Evolutionary conservation across 2,113 vertebrate species (phyloP).

Genomic region (Tapirus terrestris): DNA sequence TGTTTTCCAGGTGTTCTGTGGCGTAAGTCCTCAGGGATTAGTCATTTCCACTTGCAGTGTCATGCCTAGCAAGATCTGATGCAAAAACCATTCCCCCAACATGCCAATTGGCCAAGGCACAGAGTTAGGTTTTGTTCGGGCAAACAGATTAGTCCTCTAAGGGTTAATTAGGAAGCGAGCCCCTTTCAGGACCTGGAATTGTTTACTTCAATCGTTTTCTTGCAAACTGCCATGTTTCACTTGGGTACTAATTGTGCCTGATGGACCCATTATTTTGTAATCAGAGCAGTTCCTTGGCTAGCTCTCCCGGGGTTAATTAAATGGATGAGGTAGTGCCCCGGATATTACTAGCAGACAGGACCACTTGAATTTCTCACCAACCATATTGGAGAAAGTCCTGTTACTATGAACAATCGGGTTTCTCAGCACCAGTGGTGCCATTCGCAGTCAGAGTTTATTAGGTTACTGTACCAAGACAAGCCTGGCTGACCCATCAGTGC

Average conservation of each 20-base stretch:
- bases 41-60: conserved; percentile 28
- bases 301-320: conserved; percentile 94
- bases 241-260: conserved; percentile 93
- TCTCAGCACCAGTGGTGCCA: conserved; percentile 64
- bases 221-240: conserved; percentile 89
- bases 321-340: conserved; percentile 84
- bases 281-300: conserved; percentile 84
- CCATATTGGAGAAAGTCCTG: conserved; percentile 58
- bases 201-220: conserved; percentile 93
- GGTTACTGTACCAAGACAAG: conserved; percentile 73
- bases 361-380: conserved; percentile 76
- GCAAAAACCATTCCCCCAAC: conserved; percentile 46
- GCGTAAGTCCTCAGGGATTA: not conserved
- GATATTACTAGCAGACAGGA: conserved; percentile 80
- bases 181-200: conserved; percentile 86
- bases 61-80: conserved; percentile 31
- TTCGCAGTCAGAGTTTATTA: conserved; percentile 71
- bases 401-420: conserved; percentile 69
- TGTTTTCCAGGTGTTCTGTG: not conserved
- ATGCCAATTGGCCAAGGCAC: conserved; percentile 51
- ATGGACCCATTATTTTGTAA: conserved; percentile 91
- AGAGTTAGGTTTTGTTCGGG: conserved; percentile 59
- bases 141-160: conserved; percentile 81
- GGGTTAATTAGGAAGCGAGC: conserved; percentile 89
- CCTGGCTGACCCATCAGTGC: conserved; percentile 46